Percentiles rank a stretch among this genome's conserved stretches.
These are phyloP conservation scores for Xenus cinereus DNA, from an alignment of 2,113 vertebrate genomes.

Conservation along the genomic window DNA sequence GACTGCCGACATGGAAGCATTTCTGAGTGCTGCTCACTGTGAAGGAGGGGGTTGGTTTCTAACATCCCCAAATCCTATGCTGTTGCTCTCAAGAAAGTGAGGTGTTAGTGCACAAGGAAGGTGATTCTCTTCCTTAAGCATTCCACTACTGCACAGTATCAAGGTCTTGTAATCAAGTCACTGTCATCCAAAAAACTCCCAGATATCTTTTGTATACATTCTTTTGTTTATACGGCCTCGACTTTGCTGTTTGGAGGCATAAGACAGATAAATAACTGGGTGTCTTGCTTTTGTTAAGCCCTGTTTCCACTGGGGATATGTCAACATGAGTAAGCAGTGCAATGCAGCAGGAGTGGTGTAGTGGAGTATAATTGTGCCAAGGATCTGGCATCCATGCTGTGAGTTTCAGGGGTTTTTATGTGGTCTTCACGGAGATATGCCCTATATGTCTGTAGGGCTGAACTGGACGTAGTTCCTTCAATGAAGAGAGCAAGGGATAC, in stretches of 20 bases:
- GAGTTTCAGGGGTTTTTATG: background rate
- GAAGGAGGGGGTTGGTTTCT: background rate
- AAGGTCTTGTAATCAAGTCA: background rate
- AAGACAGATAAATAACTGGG: background rate
- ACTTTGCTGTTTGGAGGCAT: background rate
- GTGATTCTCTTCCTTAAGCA: background rate
- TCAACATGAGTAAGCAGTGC: background rate
- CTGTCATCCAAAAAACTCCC: fast-evolving
- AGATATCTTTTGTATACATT: background rate
- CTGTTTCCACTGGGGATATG: background rate
- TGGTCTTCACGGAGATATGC: fast-evolving
- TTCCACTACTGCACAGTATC: background rate
- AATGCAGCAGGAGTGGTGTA: background rate
- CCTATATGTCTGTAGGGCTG: background rate
- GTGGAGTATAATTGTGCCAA: background rate
- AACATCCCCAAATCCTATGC: background rate
- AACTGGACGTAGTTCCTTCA: background rate
- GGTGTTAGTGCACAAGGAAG: background rate
- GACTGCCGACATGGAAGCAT: background rate
- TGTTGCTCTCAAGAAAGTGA: background rate
- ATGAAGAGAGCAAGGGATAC: background rate
- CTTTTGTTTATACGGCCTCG: background rate
- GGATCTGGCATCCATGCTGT: background rate
- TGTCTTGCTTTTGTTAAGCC: background rate
- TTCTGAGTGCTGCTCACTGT: background rate